Evolutionary conservation across 2,113 vertebrate species (phyloP).

Genomic region (Nibea coibor): DNA sequence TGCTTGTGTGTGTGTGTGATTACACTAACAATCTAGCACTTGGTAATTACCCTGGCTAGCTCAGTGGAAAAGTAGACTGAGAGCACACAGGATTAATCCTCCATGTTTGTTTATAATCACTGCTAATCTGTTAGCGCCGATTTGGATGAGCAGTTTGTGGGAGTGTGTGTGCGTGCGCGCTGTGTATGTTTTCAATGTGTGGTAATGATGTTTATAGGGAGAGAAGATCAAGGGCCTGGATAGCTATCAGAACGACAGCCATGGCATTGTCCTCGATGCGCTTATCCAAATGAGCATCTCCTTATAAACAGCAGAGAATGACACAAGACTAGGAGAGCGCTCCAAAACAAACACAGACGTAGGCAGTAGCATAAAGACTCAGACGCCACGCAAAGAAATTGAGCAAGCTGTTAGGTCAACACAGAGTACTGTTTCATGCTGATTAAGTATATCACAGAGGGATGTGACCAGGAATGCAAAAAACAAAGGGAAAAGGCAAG

Average conservation of each 20-base stretch:
- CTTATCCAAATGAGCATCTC: slow-evolving; percentile 74
- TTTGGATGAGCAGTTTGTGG: slow-evolving; percentile 74
- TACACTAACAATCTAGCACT: slow-evolving; percentile 74
- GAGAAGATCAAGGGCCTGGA: slow-evolving; percentile 83
- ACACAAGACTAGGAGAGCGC: slow-evolving; percentile 35
- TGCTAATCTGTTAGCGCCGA: slow-evolving; percentile 80
- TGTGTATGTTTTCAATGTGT: slow-evolving; percentile 73
- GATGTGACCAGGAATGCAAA: slow-evolving; percentile 19
- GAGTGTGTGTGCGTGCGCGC: slow-evolving; percentile 48
- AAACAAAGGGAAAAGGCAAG: background rate
- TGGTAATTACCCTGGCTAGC: slow-evolving; percentile 79
- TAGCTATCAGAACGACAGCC: slow-evolving; percentile 64
- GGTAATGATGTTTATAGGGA: slow-evolving; percentile 85
- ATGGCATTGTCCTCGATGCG: slow-evolving; percentile 67
- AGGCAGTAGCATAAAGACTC: slow-evolving; percentile 9
- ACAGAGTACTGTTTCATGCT: slow-evolving; percentile 21
- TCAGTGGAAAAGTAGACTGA: slow-evolving; percentile 76
- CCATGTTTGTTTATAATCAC: slow-evolving; percentile 84
- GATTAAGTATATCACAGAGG: slow-evolving; percentile 24
- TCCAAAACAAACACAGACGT: slow-evolving; percentile 39
- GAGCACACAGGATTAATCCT: slow-evolving; percentile 83
- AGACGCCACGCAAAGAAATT: background rate
- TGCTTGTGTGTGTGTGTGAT: slow-evolving; percentile 30
- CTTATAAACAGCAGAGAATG: slow-evolving; percentile 41
- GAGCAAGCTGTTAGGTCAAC: slow-evolving; percentile 45